These are phyloP conservation scores for Morus bassanus DNA, from an alignment of 2,797 vertebrate genomes.

Conservation along the genomic window DNA sequence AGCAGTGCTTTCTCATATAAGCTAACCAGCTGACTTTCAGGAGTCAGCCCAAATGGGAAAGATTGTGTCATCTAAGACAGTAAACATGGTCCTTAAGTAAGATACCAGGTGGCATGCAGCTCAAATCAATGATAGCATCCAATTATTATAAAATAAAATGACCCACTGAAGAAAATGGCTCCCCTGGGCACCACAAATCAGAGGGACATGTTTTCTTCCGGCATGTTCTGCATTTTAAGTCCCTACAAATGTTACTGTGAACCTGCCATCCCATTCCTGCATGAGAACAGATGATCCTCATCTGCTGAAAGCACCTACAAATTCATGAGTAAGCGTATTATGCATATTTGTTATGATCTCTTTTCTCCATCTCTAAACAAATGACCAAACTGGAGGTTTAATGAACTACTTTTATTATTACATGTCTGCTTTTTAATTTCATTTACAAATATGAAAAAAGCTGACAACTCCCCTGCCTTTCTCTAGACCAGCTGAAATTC, in stretches of 20 bases:
- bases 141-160: conserved; percentile 82
- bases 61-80: background rate
- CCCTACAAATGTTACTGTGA: conserved; percentile 51
- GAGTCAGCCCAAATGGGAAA: background rate
- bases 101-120: conserved; percentile 77
- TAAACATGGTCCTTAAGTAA: conserved; percentile 51
- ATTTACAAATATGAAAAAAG: background rate
- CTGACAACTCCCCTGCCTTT: background rate
- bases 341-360: background rate
- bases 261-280: background rate
- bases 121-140: conserved; percentile 76
- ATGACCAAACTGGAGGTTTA: background rate
- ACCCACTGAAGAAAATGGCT: conserved; percentile 73
- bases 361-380: background rate
- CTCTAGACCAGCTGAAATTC: background rate
- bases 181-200: conserved; percentile 75
- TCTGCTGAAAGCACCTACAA: background rate
- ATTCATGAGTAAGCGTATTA: background rate
- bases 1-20: background rate
- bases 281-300: conserved; percentile 26
- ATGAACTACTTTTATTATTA: background rate
- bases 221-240: conserved; percentile 69
- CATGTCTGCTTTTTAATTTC: background rate
- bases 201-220: conserved; percentile 60
- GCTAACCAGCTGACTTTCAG: background rate